Conservation (phyloP, 2,888 invertebrate species). For the Troides oblongomaculatus region DNA sequence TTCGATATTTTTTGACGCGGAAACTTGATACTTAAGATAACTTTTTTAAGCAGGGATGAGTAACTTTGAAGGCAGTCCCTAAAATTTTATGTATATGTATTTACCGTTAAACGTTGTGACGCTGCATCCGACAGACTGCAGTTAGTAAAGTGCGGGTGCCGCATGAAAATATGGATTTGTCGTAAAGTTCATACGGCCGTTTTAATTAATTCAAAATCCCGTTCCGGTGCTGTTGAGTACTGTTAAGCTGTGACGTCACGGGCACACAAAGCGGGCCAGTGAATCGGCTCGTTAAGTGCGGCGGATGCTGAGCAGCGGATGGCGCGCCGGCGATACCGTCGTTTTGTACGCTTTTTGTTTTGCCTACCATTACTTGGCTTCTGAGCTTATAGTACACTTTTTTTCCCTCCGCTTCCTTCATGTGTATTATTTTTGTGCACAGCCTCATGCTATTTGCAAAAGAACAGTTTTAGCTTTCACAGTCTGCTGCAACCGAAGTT, state of each 20-base stretch:
- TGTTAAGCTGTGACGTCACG: constrained; percentile 35
- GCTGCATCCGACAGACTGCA: neutral
- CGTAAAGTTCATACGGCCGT: constrained; percentile 1
- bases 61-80: too few relatives aligned
- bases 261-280: constrained; percentile 32
- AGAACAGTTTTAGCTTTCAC: neutral
- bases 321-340: constrained; percentile 36
- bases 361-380: constrained; percentile 24
- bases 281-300: constrained; percentile 41
- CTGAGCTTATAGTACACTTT: constrained; percentile 20
- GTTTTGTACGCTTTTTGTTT: constrained; percentile 32
- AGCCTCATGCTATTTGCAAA: neutral
- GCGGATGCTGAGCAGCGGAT: constrained; percentile 49
- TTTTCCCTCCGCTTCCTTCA: neutral
- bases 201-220: constrained; percentile 12
- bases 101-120: too few relatives aligned
- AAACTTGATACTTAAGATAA: too few relatives aligned
- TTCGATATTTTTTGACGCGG: too few relatives aligned
- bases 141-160: neutral
- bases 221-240: constrained; percentile 18
- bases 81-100: too few relatives aligned
- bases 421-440: neutral
- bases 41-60: too few relatives aligned
- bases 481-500: neutral
- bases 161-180: neutral